Evolutionary conservation across 2,797 vertebrate species (phyloP), one percentile per base, ranked within the genome.

Genomic region (Lithobates pipiens): DNA sequence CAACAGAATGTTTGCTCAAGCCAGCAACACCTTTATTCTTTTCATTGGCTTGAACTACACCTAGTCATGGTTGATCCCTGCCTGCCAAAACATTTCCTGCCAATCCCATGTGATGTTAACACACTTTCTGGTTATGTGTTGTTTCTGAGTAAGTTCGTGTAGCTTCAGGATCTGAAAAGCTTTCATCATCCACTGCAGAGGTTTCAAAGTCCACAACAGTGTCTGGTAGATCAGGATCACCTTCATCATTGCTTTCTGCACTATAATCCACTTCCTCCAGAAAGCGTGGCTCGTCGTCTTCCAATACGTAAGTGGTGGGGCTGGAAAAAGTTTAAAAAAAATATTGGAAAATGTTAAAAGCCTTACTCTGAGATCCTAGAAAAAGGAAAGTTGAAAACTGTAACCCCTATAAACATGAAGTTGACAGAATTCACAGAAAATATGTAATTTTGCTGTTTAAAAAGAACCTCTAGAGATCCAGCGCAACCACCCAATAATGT

Each of bases 181-280:
- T 91, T 89, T 95, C 95, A 85, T 96, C 95, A 75, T 93, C 94
- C 34, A 87, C 44, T 88, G 91, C 90, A 90, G 88, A 39, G 88
- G 91, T 82, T 79, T 97, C 97, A 74, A 93, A 94, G 88, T 95
- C 95, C 39, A 91, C 94, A 0, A 39, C 89, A 87, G 89, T 94
- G 89, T 97, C 97, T 34, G 91, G 93, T 88, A 95, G 91, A 86
- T 97, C 95, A 34, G 82, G 86, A 3, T 99, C 90, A 69, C 93
- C 92, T 73, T 98, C 97, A 7, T 98, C 97, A 76, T 97, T 96
- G 92, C 98, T 99, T 90, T 99, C 98, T 10, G 97, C 98, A 0
- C 98, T 99, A 93, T 99, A 99, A 95, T 99, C 98, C 88, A 99
- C 95, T 87, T 97, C 97, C 93, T 99, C 98, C 91, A 97, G 94